Evolutionary conservation across 2,113 vertebrate genomes (phyloP).

Genomic region (Cyprinus carpio): DNA sequence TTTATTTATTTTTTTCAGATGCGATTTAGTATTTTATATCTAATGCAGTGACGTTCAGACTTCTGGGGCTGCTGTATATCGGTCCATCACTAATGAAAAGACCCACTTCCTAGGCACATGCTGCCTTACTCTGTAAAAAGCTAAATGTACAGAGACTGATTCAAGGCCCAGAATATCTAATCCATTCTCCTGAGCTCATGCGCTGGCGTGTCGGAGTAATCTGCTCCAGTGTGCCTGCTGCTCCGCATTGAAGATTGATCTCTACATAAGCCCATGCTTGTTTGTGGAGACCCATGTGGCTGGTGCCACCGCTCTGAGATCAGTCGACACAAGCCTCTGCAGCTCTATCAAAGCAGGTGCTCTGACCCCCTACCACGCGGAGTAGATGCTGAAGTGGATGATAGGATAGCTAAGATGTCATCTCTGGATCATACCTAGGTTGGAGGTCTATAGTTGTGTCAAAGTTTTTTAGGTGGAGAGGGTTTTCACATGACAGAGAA

Average conservation of each 20-base stretch:
- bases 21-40: background rate
- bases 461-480: constrained; percentile 26
- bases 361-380: constrained; percentile 22
- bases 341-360: constrained; percentile 24
- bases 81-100: constrained; percentile 12
- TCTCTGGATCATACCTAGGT: constrained; percentile 16
- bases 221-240: constrained; percentile 24
- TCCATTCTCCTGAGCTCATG: constrained; percentile 22
- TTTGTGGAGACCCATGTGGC: constrained; percentile 18
- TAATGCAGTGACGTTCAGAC: background rate
- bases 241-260: constrained; percentile 26
- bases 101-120: background rate
- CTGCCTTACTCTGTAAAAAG: background rate
- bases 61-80: background rate
- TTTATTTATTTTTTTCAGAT: background rate
- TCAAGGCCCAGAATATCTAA: constrained; percentile 20
- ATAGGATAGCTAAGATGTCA: constrained; percentile 30
- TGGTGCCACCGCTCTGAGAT: constrained; percentile 32
- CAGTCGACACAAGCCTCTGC: constrained; percentile 6
- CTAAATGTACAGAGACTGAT: constrained; percentile 1
- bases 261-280: constrained; percentile 39
- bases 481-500: background rate
- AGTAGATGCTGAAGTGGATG: constrained; percentile 3
- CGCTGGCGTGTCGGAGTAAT: background rate
- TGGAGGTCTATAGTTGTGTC: constrained; percentile 29